phyloP scores from a whole-genome alignment of 2,888 invertebrate species.

The Hyles lineata region DNA sequence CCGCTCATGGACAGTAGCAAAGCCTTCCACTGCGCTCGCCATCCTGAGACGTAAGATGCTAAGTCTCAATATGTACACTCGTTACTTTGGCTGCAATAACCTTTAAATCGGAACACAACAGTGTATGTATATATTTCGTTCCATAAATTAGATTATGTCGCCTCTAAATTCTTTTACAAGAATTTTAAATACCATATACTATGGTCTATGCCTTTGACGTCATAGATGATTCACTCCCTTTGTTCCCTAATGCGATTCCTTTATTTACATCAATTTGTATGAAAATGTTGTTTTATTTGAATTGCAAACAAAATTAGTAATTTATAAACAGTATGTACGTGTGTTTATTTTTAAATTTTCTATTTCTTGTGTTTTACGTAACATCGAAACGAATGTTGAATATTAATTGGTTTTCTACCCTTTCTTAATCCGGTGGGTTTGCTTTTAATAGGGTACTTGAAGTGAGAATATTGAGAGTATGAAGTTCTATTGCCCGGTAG shows the following conservation, averaged over 20 bases:
- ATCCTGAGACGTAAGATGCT: no score
- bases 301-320: conserved; percentile 10
- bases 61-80: no score
- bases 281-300: conserved; percentile 2
- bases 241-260: conserved; percentile 17
- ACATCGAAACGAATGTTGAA: neutral
- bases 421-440: neutral
- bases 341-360: conserved; percentile 10
- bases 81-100: no score
- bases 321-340: conserved; percentile 16
- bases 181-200: neutral
- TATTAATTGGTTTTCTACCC: neutral
- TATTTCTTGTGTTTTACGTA: neutral
- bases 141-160: neutral
- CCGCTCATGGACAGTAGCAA: no score
- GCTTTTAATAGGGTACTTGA: no score
- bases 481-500: no score
- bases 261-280: conserved; percentile 17
- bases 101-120: no score
- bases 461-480: no score
- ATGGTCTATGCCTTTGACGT: neutral
- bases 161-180: neutral
- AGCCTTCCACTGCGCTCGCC: no score
- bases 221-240: neutral
- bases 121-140: no score